phyloP scores from a whole-genome alignment of 2,113 vertebrate genomes.

The Aegithalos caudatus region DNA sequence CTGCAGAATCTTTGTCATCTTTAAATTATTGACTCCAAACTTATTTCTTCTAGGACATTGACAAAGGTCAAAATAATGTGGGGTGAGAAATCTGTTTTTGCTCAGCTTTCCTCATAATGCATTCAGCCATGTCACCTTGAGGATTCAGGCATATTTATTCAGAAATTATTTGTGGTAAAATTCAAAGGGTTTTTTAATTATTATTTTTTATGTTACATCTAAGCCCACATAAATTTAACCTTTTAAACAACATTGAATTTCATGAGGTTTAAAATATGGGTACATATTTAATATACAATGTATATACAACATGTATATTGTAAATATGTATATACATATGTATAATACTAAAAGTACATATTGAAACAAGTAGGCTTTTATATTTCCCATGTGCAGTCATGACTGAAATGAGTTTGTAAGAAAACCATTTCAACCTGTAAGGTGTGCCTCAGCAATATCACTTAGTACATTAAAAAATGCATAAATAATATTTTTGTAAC shows the following conservation, averaged over 20 bases:
- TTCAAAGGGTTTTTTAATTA: background rate
- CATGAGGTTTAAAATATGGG: fast-evolving
- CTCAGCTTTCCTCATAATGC: background rate
- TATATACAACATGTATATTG: no score
- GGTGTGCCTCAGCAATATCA: background rate
- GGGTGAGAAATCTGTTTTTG: background rate
- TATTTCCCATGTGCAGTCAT: background rate
- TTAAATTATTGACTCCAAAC: background rate
- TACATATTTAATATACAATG: no score
- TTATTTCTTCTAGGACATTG: background rate
- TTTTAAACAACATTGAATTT: background rate
- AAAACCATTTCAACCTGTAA: background rate
- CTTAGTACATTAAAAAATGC: background rate
- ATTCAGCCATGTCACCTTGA: background rate
- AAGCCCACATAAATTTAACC: background rate
- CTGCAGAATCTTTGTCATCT: background rate
- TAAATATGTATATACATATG: no score
- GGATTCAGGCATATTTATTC: background rate
- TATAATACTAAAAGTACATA: background rate
- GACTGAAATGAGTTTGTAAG: background rate
- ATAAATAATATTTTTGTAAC: background rate
- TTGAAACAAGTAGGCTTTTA: background rate
- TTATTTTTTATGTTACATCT: background rate
- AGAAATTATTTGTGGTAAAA: background rate
- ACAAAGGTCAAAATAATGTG: background rate